Conservation (phyloP, 1,140 invertebrate genomes). For the Orchestia grillus region DNA sequence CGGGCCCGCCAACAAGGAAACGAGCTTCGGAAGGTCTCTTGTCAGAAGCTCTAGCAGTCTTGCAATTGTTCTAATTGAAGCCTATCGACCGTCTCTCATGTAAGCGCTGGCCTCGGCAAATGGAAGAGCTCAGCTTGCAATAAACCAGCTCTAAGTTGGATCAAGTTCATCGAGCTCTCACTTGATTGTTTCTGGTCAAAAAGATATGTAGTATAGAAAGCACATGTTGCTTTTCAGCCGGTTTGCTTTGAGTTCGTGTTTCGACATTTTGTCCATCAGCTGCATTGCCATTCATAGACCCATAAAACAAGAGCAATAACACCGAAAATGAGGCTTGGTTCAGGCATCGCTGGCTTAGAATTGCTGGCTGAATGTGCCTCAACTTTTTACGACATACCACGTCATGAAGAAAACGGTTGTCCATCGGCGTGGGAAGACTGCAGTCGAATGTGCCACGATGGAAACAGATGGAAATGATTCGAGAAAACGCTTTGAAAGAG, state of each 20-base stretch:
- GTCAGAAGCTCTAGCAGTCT: slow-evolving; percentile 25
- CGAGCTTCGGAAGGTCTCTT: slow-evolving; percentile 31
- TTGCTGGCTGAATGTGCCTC: background rate
- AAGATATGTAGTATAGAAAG: background rate
- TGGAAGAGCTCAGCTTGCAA: background rate
- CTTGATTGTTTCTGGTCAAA: background rate
- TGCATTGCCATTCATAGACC: background rate
- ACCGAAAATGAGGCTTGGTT: background rate
- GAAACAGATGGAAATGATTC: background rate
- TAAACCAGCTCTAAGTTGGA: background rate
- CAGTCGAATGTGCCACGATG: background rate
- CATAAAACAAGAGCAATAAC: background rate
- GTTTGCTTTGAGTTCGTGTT: background rate
- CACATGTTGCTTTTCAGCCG: background rate
- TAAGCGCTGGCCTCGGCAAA: background rate
- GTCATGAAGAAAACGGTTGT: background rate
- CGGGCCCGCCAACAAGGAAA: background rate
- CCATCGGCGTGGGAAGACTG: background rate
- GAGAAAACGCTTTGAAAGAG: background rate
- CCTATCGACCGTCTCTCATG: slow-evolving; percentile 35
- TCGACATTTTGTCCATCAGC: background rate
- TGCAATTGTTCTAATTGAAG: slow-evolving; percentile 51
- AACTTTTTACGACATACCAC: background rate
- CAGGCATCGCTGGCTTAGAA: background rate
- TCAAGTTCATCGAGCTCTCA: background rate